Conservation (phyloP, 2,113 vertebrate species). For the Hymenochirus boettgeri region DNA sequence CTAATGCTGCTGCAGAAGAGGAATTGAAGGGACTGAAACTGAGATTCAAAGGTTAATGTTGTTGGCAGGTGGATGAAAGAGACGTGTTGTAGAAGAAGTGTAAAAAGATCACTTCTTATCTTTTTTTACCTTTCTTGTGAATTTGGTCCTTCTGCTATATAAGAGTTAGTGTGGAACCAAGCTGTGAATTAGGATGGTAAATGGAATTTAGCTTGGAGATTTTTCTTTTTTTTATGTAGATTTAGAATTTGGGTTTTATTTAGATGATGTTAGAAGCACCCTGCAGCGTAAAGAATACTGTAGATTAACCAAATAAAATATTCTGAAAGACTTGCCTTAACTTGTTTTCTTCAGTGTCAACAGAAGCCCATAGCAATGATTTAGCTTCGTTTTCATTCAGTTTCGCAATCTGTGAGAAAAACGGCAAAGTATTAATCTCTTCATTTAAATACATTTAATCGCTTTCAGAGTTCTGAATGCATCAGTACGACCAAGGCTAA, state of each 20-base stretch:
- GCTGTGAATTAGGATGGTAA: neutral
- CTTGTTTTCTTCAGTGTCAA: slow-evolving; percentile 9
- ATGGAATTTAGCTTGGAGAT: slow-evolving; percentile 14
- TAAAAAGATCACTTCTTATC: slow-evolving; percentile 7
- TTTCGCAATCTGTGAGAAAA: neutral
- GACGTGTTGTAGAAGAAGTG: slow-evolving; percentile 32
- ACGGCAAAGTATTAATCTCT: neutral
- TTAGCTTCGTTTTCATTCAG: neutral
- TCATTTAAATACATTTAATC: slow-evolving; percentile 9
- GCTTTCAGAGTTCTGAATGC: slow-evolving; percentile 17
- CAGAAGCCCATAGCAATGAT: slow-evolving; percentile 1
- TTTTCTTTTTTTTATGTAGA: neutral
- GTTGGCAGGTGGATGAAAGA: slow-evolving; percentile 44
- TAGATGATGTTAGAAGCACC: slow-evolving; percentile 19
- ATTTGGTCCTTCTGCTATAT: neutral
- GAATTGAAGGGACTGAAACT: slow-evolving; percentile 48
- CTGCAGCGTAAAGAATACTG: slow-evolving; percentile 13
- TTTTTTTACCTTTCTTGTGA: neutral
- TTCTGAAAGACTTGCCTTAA: slow-evolving; percentile 16
- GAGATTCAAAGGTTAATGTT: slow-evolving; percentile 52
- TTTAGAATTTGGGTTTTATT: slow-evolving; percentile 4
- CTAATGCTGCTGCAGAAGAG: slow-evolving; percentile 48
- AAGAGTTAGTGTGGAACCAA: neutral
- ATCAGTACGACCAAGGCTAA: neutral
- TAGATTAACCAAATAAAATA: slow-evolving; percentile 21